Conservation (phyloP, 2,113 vertebrate species). For the Pycnonotus jocosus region DNA sequence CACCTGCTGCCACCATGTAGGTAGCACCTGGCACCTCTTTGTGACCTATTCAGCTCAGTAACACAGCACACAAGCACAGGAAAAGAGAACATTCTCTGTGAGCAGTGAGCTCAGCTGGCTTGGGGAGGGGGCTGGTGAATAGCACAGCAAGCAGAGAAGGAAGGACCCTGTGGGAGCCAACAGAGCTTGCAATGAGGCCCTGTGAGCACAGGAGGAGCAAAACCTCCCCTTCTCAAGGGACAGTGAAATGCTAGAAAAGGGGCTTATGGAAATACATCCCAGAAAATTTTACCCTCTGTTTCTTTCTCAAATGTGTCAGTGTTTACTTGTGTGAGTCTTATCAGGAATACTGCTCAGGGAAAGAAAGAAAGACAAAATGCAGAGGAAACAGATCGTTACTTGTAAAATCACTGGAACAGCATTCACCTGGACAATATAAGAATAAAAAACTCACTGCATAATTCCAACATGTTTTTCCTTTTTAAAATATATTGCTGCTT, state of each 20-base stretch:
- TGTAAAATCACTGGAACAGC: background rate
- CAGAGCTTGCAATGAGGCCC: background rate
- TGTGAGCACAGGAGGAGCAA: background rate
- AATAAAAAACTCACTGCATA: background rate
- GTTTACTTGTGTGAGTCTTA: background rate
- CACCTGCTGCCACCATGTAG: fast-evolving
- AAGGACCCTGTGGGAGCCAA: background rate
- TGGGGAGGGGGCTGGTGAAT: fast-evolving
- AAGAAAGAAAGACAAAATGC: background rate
- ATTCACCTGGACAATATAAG: background rate
- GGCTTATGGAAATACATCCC: background rate
- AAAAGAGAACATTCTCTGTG: background rate
- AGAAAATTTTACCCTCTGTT: background rate
- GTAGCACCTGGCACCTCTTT: background rate
- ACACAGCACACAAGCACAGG: background rate
- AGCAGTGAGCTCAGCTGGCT: background rate
- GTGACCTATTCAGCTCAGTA: background rate
- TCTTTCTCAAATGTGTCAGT: background rate
- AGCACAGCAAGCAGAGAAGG: background rate
- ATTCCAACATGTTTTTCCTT: background rate
- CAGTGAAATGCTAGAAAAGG: background rate
- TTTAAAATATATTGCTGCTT: background rate
- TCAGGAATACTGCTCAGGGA: background rate
- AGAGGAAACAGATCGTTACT: background rate
- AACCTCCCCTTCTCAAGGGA: background rate